A percentile compares a stretch with the other conserved stretches of the same genome.
phyloP scores from a whole-genome alignment of 2,888 invertebrate genomes.

The Drosophila limbata region DNA sequence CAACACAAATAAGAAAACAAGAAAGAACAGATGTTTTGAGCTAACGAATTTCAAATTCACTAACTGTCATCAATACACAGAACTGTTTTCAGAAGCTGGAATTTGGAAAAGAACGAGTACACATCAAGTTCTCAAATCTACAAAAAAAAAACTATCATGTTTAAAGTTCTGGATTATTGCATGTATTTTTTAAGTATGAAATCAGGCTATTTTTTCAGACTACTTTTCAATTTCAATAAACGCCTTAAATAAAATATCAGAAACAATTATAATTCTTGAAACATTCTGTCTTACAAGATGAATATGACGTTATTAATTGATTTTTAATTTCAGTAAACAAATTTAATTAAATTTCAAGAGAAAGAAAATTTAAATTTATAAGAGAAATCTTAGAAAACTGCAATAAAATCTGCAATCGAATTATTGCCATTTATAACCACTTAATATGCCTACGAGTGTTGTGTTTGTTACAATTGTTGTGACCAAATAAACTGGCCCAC shows the following conservation, averaged over 20 bases:
- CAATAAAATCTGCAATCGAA: too few relatives aligned
- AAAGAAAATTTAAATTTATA: too few relatives aligned
- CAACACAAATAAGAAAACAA: slow-evolving; percentile 59
- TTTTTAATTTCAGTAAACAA: too few relatives aligned
- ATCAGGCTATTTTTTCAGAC: too few relatives aligned
- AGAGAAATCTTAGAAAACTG: background rate
- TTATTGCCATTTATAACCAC: background rate
- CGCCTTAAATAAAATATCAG: too few relatives aligned
- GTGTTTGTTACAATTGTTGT: slow-evolving; percentile 3
- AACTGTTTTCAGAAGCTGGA: background rate
- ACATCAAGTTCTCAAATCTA: background rate
- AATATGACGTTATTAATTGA: too few relatives aligned
- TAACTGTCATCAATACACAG: background rate
- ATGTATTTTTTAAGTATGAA: too few relatives aligned
- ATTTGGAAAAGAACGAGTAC: background rate
- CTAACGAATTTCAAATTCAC: slow-evolving; percentile 14
- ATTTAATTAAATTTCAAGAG: background rate
- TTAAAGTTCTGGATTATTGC: too few relatives aligned
- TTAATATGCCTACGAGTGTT: background rate
- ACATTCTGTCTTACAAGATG: background rate
- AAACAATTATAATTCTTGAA: too few relatives aligned
- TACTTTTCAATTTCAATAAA: too few relatives aligned
- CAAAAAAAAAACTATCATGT: too few relatives aligned
- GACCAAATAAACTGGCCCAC: background rate
- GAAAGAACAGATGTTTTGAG: background rate